Evolutionary conservation across 1,140 invertebrate genomes (phyloP), one percentile per base, ranked within the genome.

Genomic region (Bombus cullumanus): DNA sequence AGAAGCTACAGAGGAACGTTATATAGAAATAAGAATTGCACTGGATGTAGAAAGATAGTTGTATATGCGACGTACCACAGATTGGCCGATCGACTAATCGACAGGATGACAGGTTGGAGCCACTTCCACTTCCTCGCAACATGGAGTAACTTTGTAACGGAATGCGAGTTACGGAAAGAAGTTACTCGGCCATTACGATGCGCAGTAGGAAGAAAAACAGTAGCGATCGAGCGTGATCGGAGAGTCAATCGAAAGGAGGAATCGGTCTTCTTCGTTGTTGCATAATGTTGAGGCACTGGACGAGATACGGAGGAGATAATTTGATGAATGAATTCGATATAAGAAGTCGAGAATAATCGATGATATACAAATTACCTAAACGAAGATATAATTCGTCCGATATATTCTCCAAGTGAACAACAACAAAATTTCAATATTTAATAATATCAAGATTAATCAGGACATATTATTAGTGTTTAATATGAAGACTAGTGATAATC

Each of bases 161-260:
- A 62, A 62, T 62, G 59, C 59, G 28, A 13, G 59, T 62, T 28
- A 62, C 59, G 66, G 18, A 68, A 22, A 37, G 12, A 62, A 62
- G 69, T 73, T 62, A 43, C 28, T 18, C 25, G 31, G n/a, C 66
- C 78, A 81, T 81, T 34, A 34, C 22, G 39, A 71, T 37, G 57
- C 31, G 15, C 22, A 13, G 18, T 15, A n/a, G 41, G 10, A 39
- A 69, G 64, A 34, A 39, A 57, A 69, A 69, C 25, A 15, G 73
- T 31, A 25, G 12, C 73, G 41, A 47, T 43, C 73, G 73, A 47
- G 31, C 77, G 59, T 43, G 76, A 78, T 43, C 62, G 15, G 77
- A 15, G n/a, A 81, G 47, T 53, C 25, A 34, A 73, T 57, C n/a
- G 37, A 39, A 72, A 8, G 3, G 31, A 81, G 47, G 13, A 59